Evolutionary conservation across 2,113 vertebrate genomes (phyloP), one percentile per base, ranked within the genome.

Genomic region (Donacobius atricapilla): DNA sequence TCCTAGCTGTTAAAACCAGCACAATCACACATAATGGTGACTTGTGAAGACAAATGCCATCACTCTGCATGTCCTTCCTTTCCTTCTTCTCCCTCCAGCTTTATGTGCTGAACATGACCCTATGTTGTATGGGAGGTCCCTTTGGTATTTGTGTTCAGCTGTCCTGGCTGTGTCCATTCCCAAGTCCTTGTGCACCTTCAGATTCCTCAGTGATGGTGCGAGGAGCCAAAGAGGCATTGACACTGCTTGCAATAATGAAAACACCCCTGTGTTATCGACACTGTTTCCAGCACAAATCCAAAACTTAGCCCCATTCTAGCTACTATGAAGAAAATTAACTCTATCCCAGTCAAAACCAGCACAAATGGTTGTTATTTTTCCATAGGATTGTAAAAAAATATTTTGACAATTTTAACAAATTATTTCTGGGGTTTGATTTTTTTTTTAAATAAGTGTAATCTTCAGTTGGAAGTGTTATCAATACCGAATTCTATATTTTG

Each of bases 151-250:
- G 11, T 19, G 11, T 15, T 50, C 22, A 64, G 10, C 37, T 44
- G 42, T 57, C 42, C 42, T 50, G 23, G 7, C 27, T 39, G 13
- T 50, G 37, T 44, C 44, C 6, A 2, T 31, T 71, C 42, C 28
- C 28, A 44, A 30, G 24, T 31, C 39, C 16, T 51, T 58, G 44
- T 39, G 28, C 4, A 39, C 6, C 4, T 37, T 33, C 50, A 30
- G 57, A 10, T 20, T 30, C 16, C 13, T 45, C 24, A 7, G 5
- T 51, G 20, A 9, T 30, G 33, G 17, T 0, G 0, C 15, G 12
- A 65, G 33, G 15, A 64, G 17, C 20, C 3, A 1, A 65, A 72
- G 51, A 72, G n/a, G 15, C 44, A 27, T 40, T 40, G 51, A 58
- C 11, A 7, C 5, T 65, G 13, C 53, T 27, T 51, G 20, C 20